Percentiles rank a stretch among this genome's conserved stretches.
Conservation (phyloP, 2,797 vertebrate genomes). For the Pangasius sanitwongsei region DNA sequence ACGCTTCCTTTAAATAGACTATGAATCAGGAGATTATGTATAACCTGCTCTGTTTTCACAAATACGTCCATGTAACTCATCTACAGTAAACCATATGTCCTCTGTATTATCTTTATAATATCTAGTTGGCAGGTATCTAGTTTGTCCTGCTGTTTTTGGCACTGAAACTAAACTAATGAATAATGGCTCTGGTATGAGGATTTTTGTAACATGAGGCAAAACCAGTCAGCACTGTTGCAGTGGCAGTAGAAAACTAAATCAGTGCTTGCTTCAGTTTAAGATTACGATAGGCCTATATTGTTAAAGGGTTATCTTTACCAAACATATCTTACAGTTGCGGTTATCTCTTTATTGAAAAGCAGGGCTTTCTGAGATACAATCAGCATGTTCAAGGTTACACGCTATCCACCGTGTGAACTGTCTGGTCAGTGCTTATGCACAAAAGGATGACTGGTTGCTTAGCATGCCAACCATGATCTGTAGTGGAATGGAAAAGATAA, state of each 20-base stretch:
- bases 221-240: conserved; percentile 13
- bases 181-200: conserved; percentile 5
- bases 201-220: conserved; percentile 21
- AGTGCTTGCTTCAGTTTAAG: background rate
- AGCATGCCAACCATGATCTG: background rate
- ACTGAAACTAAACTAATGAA: conserved; percentile 1
- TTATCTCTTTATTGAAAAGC: background rate
- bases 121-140: background rate
- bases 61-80: background rate
- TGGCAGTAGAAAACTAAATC: background rate
- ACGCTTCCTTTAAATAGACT: background rate
- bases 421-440: background rate
- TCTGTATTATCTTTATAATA: background rate
- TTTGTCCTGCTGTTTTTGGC: conserved; percentile 10
- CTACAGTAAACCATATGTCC: background rate
- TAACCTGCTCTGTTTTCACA: conserved; percentile 2
- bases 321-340: background rate
- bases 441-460: background rate
- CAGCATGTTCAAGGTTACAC: background rate
- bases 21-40: background rate
- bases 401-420: background rate
- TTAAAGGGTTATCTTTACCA: background rate
- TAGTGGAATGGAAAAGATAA: background rate
- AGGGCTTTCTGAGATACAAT: background rate
- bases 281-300: background rate